phyloP scores from a whole-genome alignment of 2,797 vertebrate genomes.

The Onychomys arenicola region DNA sequence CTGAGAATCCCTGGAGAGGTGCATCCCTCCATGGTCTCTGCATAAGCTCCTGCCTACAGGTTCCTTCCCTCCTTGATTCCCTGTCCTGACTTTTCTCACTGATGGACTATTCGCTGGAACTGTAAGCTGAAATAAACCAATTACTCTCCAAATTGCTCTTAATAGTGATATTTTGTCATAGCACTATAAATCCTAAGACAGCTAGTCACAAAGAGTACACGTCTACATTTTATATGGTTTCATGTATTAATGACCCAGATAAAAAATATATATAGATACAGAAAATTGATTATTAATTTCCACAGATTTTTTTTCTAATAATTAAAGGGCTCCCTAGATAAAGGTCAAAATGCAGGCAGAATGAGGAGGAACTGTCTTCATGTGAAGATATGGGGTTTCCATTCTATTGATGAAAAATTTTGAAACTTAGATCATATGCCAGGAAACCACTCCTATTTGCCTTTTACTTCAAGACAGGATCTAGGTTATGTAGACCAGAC shows the following conservation, averaged over 20 bases:
- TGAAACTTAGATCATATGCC: neutral
- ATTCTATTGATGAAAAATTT: slow-evolving; percentile 17
- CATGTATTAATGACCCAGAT: neutral
- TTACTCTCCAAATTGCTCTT: neutral
- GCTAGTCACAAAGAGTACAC: neutral
- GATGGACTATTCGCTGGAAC: neutral
- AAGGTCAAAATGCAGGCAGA: neutral
- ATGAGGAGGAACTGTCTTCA: neutral
- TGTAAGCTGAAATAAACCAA: neutral
- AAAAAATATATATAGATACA: slow-evolving; percentile 9
- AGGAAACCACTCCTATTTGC: neutral
- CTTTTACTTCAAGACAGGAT: neutral
- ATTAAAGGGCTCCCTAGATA: slow-evolving; percentile 10
- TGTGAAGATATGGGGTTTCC: neutral
- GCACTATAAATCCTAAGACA: neutral
- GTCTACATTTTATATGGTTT: neutral
- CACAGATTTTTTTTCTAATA: slow-evolving; percentile 3
- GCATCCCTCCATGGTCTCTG: neutral
- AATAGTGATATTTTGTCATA: neutral
- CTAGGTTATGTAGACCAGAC: neutral
- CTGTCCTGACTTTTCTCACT: neutral
- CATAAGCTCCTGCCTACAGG: neutral
- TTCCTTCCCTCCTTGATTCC: neutral
- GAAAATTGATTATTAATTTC: neutral
- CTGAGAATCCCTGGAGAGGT: neutral